Conservation (phyloP, 2,113 vertebrate genomes). For the Paramormyrops kingsleyae region DNA sequence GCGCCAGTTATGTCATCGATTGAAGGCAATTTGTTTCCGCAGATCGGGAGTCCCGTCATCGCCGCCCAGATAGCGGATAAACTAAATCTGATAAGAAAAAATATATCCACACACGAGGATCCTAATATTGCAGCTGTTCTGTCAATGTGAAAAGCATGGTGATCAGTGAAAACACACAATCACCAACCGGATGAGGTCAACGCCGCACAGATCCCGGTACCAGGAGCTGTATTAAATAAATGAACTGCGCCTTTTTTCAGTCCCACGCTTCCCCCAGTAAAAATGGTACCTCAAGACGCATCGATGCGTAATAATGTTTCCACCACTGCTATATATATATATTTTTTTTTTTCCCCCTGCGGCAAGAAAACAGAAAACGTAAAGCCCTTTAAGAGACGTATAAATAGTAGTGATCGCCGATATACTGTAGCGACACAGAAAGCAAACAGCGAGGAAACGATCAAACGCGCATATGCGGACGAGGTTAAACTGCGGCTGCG, state of each 20-base stretch:
- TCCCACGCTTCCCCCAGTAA: neutral
- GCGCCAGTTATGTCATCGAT: slow-evolving; percentile 57
- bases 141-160: neutral
- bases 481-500: neutral
- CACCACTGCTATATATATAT: neutral
- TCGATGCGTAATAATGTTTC: neutral
- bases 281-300: neutral
- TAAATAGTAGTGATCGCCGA: neutral
- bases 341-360: neutral
- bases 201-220: neutral
- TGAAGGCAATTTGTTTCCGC: slow-evolving; percentile 31
- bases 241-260: neutral
- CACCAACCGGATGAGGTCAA: slow-evolving; percentile 6
- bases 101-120: neutral
- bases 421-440: neutral
- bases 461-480: neutral
- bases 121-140: neutral
- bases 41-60: slow-evolving; percentile 15
- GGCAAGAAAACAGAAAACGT: neutral
- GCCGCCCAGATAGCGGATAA: neutral
- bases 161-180: neutral
- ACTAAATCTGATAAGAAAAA: neutral
- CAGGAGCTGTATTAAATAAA: neutral
- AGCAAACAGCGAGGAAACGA: neutral
- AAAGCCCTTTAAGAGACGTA: neutral